Conservation (phyloP, 2,888 invertebrate genomes). For the Chrysomela aeneicollis region DNA sequence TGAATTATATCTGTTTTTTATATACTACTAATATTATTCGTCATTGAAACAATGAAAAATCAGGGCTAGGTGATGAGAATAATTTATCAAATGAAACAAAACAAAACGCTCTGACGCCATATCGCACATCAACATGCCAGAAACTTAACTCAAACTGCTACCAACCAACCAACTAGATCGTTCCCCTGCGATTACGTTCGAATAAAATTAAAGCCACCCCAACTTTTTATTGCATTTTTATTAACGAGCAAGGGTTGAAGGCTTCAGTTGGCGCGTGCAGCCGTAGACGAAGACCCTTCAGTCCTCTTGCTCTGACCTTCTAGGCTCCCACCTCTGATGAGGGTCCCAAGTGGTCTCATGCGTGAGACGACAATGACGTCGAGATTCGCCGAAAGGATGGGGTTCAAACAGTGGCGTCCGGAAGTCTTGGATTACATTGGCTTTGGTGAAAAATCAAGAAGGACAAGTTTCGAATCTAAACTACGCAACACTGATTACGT, state of each 20-base stretch:
- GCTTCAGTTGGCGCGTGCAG: conserved; percentile 36
- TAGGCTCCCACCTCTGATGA: conserved; percentile 26
- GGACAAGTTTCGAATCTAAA: no score
- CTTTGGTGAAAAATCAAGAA: no score
- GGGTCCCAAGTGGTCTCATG: conserved; percentile 41
- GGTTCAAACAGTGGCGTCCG: conserved; percentile 23
- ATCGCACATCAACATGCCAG: neutral
- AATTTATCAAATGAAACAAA: no score
- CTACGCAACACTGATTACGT: no score
- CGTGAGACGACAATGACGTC: conserved; percentile 55
- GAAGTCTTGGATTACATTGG: neutral
- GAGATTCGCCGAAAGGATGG: conserved; percentile 46
- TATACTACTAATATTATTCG: no score
- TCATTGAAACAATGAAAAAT: no score
- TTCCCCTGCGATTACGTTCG: conserved; percentile 17
- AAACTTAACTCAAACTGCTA: neutral
- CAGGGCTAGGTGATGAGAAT: no score
- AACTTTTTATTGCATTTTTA: conserved; percentile 34
- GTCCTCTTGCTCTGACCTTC: conserved; percentile 15
- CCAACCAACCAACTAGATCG: no score
- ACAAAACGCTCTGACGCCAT: no score
- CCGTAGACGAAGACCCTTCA: conserved; percentile 31
- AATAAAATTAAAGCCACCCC: conserved; percentile 33
- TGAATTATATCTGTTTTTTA: no score
- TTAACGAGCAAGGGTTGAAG: conserved; percentile 31